These are phyloP conservation scores for Melanotaenia trifasciata DNA, from an alignment of 2,797 vertebrate genomes.

Conservation along the genomic window DNA sequence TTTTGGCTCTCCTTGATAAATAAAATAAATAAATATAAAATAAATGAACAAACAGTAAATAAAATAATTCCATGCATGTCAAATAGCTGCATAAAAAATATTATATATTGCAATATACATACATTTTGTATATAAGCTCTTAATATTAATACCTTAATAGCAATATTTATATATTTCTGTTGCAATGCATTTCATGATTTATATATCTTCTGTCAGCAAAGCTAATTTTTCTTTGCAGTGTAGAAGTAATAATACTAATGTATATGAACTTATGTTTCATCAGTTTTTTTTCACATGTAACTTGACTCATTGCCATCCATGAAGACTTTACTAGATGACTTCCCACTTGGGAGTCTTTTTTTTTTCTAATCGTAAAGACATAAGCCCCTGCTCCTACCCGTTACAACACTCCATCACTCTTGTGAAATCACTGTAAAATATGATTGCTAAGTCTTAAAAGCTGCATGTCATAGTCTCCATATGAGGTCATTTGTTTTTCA, in stretches of 20 bases:
- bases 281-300: not conserved
- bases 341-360: not conserved
- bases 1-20: not conserved
- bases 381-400: not conserved
- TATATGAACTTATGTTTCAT: not conserved
- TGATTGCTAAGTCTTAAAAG: not conserved
- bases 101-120: not conserved
- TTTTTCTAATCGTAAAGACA: not conserved
- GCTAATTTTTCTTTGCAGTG: not conserved
- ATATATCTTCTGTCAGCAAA: not conserved
- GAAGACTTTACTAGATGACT: not conserved
- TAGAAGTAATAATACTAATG: slow-evolving; percentile 7
- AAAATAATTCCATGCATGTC: not conserved
- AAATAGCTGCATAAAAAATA: no score
- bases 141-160: not conserved
- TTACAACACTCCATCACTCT: slow-evolving; percentile 1
- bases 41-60: not conserved
- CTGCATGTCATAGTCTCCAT: not conserved
- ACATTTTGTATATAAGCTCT: not conserved
- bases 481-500: slow-evolving; percentile 4
- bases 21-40: not conserved
- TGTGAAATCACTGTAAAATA: slow-evolving; percentile 26
- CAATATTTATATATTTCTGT: not conserved
- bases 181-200: not conserved
- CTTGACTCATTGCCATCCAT: not conserved